phyloP scores from a whole-genome alignment of 2,888 invertebrate genomes.

The Priocnemis perturbator region DNA sequence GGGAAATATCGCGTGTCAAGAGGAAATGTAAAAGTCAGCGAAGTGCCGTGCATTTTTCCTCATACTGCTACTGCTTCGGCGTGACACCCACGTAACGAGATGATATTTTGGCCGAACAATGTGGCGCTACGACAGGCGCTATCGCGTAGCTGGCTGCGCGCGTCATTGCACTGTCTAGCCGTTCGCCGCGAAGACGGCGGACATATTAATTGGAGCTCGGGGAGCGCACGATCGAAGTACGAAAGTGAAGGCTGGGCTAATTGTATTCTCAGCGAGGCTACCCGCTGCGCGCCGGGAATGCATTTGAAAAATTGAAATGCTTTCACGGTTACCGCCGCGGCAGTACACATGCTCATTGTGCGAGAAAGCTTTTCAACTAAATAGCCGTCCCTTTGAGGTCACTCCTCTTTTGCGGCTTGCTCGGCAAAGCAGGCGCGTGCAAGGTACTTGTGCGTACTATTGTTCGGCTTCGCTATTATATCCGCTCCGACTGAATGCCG shows the following conservation, averaged over 20 bases:
- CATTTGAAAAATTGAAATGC: neutral
- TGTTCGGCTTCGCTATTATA: too few relatives aligned
- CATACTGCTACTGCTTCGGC: too few relatives aligned
- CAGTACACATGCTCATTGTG: neutral
- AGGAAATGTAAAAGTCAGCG: too few relatives aligned
- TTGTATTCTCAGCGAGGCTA: neutral
- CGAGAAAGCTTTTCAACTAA: neutral
- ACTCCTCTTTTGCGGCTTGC: neutral
- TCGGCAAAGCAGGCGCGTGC: neutral
- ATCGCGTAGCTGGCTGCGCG: too few relatives aligned
- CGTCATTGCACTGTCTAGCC: too few relatives aligned
- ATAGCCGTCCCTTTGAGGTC: conserved; percentile 12
- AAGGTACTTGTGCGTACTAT: too few relatives aligned
- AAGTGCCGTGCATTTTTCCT: too few relatives aligned
- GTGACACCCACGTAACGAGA: neutral
- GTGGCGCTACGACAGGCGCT: neutral
- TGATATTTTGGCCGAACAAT: neutral
- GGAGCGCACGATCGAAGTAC: neutral
- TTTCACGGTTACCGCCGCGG: neutral
- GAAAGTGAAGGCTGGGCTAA: conserved; percentile 8
- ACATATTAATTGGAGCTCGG: conserved; percentile 5
- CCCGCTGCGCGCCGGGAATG: neutral
- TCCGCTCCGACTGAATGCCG: too few relatives aligned
- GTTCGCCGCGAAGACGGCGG: neutral
- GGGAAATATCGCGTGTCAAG: too few relatives aligned